A percentile compares a stretch with the other conserved stretches of the same genome.
phyloP scores from a whole-genome alignment of 1,140 invertebrate species.

The Neodiprion lecontei region DNA sequence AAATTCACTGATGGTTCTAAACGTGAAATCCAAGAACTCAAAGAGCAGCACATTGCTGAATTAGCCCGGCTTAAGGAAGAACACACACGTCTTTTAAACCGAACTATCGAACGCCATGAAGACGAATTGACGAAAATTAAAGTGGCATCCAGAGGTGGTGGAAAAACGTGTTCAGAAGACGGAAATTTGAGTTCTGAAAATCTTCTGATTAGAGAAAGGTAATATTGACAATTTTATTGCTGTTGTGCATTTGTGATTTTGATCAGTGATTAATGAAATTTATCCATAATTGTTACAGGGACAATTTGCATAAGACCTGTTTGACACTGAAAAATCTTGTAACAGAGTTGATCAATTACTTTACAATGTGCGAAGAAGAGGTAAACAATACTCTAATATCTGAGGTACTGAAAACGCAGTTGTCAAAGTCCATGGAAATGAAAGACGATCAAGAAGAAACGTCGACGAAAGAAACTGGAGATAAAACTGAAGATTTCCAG shows the following conservation, averaged over 20 bases:
- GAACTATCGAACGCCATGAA: conserved; percentile 49
- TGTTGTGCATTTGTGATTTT: conserved; percentile 7
- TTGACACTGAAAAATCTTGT: conserved; percentile 66
- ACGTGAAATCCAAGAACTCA: conserved; percentile 57
- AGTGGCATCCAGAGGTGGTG: conserved; percentile 8
- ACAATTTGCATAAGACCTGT: conserved; percentile 66
- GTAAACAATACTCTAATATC: conserved; percentile 75
- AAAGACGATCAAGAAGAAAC: conserved; percentile 34
- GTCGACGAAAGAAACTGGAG: conserved; percentile 22
- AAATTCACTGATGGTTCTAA: conserved; percentile 71
- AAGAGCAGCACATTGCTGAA: conserved; percentile 50
- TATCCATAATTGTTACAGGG: conserved; percentile 56
- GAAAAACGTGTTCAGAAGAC: conserved; percentile 9
- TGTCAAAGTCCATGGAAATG: conserved; percentile 37
- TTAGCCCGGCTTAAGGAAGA: conserved; percentile 66
- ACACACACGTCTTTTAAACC: conserved; percentile 57
- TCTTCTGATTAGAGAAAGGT: conserved; percentile 44
- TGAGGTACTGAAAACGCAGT: conserved; percentile 64
- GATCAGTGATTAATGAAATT: background rate
- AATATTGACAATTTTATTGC: conserved; percentile 17
- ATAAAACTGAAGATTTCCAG: conserved; percentile 16
- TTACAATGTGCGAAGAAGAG: conserved; percentile 77
- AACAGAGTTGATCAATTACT: conserved; percentile 73
- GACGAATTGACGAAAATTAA: conserved; percentile 42
- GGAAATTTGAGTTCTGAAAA: conserved; percentile 25